Evolutionary conservation across 1,140 invertebrate genomes (phyloP).

Genomic region (Macrocentrus cingulum): DNA sequence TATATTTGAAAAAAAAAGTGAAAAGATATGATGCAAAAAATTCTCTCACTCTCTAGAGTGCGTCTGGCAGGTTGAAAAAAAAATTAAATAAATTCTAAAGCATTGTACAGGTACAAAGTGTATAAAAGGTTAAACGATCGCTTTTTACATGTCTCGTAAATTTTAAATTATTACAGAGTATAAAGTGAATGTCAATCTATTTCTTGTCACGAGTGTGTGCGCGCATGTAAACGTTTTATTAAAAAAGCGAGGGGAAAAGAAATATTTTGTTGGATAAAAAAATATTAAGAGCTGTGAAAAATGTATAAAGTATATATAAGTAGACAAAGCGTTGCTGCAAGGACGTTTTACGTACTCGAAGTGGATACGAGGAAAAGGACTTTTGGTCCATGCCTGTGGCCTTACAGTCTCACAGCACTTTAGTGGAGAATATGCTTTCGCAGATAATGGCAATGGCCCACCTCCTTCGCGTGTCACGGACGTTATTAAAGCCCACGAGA

Average conservation of each 20-base stretch:
- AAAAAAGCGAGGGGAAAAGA: background rate
- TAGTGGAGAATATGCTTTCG: slow-evolving; percentile 24
- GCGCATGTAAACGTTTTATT: background rate
- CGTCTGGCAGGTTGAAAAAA: too few relatives aligned
- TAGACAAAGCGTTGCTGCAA: background rate
- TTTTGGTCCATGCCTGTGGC: slow-evolving; percentile 6
- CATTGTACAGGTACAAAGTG: too few relatives aligned
- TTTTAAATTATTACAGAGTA: too few relatives aligned
- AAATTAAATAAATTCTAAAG: too few relatives aligned
- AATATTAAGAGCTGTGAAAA: background rate
- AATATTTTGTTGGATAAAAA: background rate
- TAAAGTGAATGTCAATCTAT: too few relatives aligned
- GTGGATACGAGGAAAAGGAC: slow-evolving; percentile 18
- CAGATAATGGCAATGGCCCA: slow-evolving; percentile 21
- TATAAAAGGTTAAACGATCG: too few relatives aligned
- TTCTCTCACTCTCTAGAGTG: too few relatives aligned
- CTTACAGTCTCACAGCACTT: slow-evolving; percentile 17
- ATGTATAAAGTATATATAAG: background rate
- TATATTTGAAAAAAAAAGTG: too few relatives aligned
- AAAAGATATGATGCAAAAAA: too few relatives aligned
- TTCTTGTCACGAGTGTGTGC: too few relatives aligned
- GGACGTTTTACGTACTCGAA: slow-evolving; percentile 18
- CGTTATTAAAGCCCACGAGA: slow-evolving; percentile 20
- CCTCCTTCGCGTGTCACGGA: slow-evolving; percentile 8
- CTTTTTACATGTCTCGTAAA: too few relatives aligned